phyloP scores from a whole-genome alignment of 2,888 invertebrate genomes.

The Nomada lathburiana region DNA sequence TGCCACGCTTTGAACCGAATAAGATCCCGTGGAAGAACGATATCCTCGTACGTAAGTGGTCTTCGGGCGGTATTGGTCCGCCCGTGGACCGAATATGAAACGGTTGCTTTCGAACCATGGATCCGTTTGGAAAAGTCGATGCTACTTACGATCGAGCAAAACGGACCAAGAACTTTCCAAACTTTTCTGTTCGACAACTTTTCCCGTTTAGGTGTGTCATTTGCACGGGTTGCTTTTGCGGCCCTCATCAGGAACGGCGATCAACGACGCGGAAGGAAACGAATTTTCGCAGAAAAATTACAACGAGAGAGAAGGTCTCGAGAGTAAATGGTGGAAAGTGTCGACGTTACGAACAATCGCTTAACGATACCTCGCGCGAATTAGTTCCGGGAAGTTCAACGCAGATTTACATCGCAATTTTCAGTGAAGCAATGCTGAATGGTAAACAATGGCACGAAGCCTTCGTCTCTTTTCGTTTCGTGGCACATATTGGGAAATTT shows the following conservation, averaged over 20 bases:
- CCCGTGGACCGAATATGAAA: slow-evolving; percentile 44
- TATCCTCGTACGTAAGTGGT: slow-evolving; percentile 25
- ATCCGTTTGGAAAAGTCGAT: background rate
- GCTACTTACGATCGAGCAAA: slow-evolving; percentile 26
- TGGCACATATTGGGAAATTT: too few relatives aligned
- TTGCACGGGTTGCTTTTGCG: slow-evolving; percentile 60
- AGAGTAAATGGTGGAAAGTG: background rate
- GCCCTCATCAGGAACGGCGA: background rate
- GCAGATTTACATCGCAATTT: background rate
- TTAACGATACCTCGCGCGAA: background rate
- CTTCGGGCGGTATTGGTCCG: slow-evolving; percentile 32
- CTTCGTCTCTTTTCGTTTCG: too few relatives aligned
- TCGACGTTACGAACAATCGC: background rate
- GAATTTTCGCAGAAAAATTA: background rate
- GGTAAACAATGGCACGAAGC: too few relatives aligned
- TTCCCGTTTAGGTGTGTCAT: slow-evolving; percentile 64
- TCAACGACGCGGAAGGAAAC: slow-evolving; percentile 44
- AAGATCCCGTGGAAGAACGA: slow-evolving; percentile 41
- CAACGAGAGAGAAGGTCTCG: background rate
- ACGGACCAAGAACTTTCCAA: slow-evolving; percentile 48
- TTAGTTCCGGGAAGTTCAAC: slow-evolving; percentile 2
- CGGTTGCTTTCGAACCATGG: slow-evolving; percentile 7
- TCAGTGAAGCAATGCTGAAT: background rate
- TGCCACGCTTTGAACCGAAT: slow-evolving; percentile 22
- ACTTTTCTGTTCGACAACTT: slow-evolving; percentile 64